Evolutionary conservation across 2,888 invertebrate species (phyloP).

Genomic region (Pteria penguin): DNA sequence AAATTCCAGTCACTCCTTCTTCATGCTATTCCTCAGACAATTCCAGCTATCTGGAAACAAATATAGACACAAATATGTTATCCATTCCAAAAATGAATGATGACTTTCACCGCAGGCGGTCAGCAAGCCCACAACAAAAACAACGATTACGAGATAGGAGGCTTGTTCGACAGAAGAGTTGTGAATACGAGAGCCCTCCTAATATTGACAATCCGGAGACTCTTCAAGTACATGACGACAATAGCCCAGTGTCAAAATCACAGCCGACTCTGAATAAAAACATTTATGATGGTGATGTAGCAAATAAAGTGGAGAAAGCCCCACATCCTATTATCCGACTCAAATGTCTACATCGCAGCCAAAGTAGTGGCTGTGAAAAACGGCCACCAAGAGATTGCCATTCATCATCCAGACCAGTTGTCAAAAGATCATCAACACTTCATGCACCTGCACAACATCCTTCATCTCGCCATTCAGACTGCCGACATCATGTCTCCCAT

Average conservation of each 20-base stretch:
- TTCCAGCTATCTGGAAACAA: conserved; percentile 40
- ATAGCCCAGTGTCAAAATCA: conserved; percentile 49
- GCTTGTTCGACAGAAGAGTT: conserved; percentile 42
- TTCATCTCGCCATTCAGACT: neutral
- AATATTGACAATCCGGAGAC: conserved; percentile 24
- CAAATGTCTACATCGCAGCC: conserved; percentile 51
- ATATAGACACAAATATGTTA: conserved; percentile 17
- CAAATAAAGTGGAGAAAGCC: conserved; percentile 14
- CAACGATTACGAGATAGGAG: conserved; percentile 36
- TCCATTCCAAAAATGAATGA: conserved; percentile 36
- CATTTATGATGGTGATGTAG: conserved; percentile 25
- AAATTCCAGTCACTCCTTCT: conserved; percentile 37
- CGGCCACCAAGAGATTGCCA: conserved; percentile 23
- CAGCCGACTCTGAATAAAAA: conserved; percentile 58
- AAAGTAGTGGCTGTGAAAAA: conserved; percentile 55
- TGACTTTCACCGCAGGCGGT: conserved; percentile 25
- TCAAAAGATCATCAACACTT: conserved; percentile 18
- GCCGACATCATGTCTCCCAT: neutral
- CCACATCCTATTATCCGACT: conserved; percentile 19
- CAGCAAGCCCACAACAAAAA: conserved; percentile 41
- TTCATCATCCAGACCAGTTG: conserved; percentile 33
- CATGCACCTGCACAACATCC: neutral
- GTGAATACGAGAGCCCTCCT: conserved; percentile 42
- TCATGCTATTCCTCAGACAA: conserved; percentile 40
- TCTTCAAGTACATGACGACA: neutral